A percentile compares a stretch with the other conserved stretches of the same genome.
phyloP scores from a whole-genome alignment of 2,113 vertebrate species.

The Columba janthina region DNA sequence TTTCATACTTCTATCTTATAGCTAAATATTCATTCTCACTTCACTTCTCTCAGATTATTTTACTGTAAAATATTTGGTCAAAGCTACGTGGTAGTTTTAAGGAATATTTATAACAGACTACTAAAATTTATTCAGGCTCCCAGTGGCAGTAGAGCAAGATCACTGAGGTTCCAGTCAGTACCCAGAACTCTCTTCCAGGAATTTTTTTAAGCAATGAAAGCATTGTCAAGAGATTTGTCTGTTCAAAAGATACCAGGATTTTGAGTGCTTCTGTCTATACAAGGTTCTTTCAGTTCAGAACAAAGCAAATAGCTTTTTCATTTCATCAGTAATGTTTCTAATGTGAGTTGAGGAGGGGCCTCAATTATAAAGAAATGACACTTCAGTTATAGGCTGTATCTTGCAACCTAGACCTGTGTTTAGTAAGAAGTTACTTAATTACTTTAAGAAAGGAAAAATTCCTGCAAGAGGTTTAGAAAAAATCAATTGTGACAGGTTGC shows the following conservation, averaged over 20 bases:
- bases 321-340: constrained; percentile 17
- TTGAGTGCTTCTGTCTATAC: background rate
- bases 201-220: background rate
- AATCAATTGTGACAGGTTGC: constrained; percentile 74
- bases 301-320: constrained; percentile 27
- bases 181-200: background rate
- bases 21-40: background rate
- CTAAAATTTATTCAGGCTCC: background rate
- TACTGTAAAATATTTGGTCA: background rate
- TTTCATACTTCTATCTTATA: background rate
- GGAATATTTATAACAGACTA: background rate
- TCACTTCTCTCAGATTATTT: background rate
- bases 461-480: constrained; percentile 45
- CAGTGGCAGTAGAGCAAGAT: background rate
- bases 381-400: constrained; percentile 10
- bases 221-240: background rate
- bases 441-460: constrained; percentile 52
- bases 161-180: background rate
- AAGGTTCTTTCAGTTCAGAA: constrained; percentile 22
- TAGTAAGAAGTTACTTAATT: constrained; percentile 60
- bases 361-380: constrained; percentile 30
- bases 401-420: constrained; percentile 44
- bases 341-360: background rate
- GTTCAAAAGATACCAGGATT: background rate
- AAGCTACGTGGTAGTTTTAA: background rate